Base-by-base conservation (phyloP, 2,888 invertebrate species). In the Hydrotaea cyrtoneurina region DNA sequence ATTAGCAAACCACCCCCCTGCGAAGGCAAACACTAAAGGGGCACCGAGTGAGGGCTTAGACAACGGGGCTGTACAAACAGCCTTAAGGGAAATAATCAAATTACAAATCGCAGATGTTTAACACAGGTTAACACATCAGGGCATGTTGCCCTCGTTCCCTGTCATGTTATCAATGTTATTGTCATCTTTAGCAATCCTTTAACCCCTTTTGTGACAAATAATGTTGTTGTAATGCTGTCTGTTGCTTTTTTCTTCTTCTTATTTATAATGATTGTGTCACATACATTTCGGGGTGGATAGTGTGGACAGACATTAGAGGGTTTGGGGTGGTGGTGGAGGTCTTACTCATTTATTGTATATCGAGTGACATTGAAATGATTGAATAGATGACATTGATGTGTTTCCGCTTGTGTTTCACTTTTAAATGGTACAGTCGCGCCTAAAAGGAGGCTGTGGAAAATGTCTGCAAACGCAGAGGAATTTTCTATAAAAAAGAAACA, bases 101-200 rank as follows among this genome's bases (percentile, higher is more conserved):
- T 50, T 50, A 50, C 50, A 50, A 50, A n/a, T 50, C n/a, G n/a
- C 50, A 50, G 50, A n/a, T 50, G 26, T 26, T 59, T 23, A 59
- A 59, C 21, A 55, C 21, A 55, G 55, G 21, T 55, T 55, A 59
- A 15, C 59, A 59, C 59, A 59, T 59, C 15, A 59, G 23, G 23
- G 23, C 59, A 15, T 7, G 31, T 7, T 31, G 8, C 21, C 53
- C 53, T 53, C 19, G 19, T 53, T 50, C 5, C n/a, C n/a, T 50
- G 50, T 55, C 21, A 53, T 8, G 53, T 21, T 21, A 55, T 55
- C 21, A 3, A 3, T 13, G 8, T 59, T n/a, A n/a, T n/a, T 59
- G 59, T 59, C 55, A 50, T 50, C 50, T 19, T 59, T 59, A 26
- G 23, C 26, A 26, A 26, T 59, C 23, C 15, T 26, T 59, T 59